These are phyloP conservation scores for Nasonia longicornis DNA, from an alignment of 1,140 invertebrate species.

Conservation along the genomic window DNA sequence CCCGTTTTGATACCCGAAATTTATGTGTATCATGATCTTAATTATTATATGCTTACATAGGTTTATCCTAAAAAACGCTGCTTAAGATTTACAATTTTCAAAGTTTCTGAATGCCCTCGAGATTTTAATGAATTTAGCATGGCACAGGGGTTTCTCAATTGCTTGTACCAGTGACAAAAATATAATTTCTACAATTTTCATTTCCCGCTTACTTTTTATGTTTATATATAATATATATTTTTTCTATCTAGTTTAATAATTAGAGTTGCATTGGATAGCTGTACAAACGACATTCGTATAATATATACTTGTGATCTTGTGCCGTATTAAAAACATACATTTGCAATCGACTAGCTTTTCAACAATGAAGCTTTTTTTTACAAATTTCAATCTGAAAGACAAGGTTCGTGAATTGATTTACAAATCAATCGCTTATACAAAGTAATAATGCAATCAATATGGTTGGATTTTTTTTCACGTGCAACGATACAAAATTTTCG, in stretches of 20 bases:
- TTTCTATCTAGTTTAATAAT: constrained; percentile 40
- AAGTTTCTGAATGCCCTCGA: constrained; percentile 24
- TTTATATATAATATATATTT: constrained; percentile 24
- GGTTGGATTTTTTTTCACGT: constrained; percentile 22
- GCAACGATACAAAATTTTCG: constrained; percentile 34
- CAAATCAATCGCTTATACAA: constrained; percentile 38
- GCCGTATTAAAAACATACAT: constrained; percentile 31
- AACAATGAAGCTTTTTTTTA: constrained; percentile 39
- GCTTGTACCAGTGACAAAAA: constrained; percentile 42
- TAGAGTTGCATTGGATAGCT: constrained; percentile 27
- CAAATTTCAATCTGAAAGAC: constrained; percentile 44
- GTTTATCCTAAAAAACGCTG: neutral
- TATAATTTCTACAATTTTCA: constrained; percentile 37
- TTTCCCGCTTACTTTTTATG: constrained; percentile 22
- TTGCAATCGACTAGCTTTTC: constrained; percentile 36
- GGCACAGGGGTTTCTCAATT: constrained; percentile 8
- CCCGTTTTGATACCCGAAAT: constrained; percentile 2
- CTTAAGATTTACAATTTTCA: neutral
- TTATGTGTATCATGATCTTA: neutral
- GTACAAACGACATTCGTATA: constrained; percentile 26
- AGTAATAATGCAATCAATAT: constrained; percentile 36
- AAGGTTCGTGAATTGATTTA: constrained; percentile 37
- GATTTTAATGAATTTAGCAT: constrained; percentile 26
- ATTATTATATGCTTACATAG: neutral
- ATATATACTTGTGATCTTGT: constrained; percentile 40